Evolutionary conservation across 2,888 invertebrate species (phyloP).

Genomic region (Ormia ochracea): DNA sequence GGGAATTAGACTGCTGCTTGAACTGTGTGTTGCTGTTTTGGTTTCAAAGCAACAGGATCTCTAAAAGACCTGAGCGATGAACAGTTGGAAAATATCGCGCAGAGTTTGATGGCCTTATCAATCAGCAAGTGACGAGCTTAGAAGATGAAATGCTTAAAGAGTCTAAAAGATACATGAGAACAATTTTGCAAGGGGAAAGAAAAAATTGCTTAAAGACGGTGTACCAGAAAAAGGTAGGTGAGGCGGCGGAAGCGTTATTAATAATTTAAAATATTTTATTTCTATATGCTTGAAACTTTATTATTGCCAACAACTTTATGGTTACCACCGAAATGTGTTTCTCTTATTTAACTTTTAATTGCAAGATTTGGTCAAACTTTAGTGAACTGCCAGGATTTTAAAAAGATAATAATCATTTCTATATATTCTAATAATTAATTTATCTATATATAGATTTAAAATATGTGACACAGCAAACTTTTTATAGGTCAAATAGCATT

Average conservation of each 20-base stretch:
- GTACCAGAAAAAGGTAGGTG: slow-evolving; percentile 71
- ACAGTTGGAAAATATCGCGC: slow-evolving; percentile 62
- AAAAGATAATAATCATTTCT: too few species aligned
- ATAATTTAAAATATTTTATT: too few species aligned
- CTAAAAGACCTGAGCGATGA: slow-evolving; percentile 48
- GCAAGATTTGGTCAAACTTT: too few species aligned
- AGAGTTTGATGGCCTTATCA: slow-evolving; percentile 63
- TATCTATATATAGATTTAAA: too few species aligned
- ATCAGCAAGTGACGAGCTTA: slow-evolving; percentile 78
- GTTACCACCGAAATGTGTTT: too few species aligned
- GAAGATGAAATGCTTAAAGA: slow-evolving; percentile 80
- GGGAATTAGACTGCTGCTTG: slow-evolving; percentile 85
- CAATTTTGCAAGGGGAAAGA: slow-evolving; percentile 87
- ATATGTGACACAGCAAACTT: too few species aligned
- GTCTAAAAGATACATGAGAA: slow-evolving; percentile 80
- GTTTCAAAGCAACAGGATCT: slow-evolving; percentile 76
- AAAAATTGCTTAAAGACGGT: slow-evolving; percentile 80
- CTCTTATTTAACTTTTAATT: too few species aligned
- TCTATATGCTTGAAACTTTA: too few species aligned
- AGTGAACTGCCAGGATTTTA: too few species aligned
- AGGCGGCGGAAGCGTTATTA: neutral
- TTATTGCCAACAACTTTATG: too few species aligned
- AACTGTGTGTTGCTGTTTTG: slow-evolving; percentile 82
- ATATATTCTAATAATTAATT: too few species aligned
- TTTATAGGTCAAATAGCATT: too few species aligned